Evolutionary conservation across 2,113 vertebrate species (phyloP).

Genomic region (Aythya baeri): DNA sequence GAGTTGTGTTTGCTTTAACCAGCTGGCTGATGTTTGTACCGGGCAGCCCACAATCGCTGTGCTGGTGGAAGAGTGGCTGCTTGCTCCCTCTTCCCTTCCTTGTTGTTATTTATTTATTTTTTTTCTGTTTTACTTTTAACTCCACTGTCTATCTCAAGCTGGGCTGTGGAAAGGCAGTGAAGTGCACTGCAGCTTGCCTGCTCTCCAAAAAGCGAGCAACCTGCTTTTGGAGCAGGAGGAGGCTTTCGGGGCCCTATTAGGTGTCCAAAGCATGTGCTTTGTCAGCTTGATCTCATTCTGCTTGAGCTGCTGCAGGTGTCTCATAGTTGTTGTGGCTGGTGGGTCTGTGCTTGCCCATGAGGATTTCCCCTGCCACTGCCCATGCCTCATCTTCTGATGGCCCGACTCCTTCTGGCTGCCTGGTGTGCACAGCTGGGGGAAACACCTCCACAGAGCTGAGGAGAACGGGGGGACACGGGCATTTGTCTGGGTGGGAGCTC

Average conservation of each 20-base stretch:
- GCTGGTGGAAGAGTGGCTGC: not conserved
- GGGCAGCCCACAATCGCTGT: not conserved
- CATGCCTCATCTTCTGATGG: not conserved
- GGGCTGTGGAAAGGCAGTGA: not conserved
- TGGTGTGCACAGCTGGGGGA: not conserved
- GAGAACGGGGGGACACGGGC: not conserved
- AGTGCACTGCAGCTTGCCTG: not conserved
- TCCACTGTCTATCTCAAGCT: not conserved
- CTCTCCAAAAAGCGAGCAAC: not conserved
- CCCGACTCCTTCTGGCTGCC: not conserved
- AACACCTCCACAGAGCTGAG: not conserved
- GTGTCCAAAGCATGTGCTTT: too few relatives aligned
- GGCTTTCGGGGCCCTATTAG: not conserved
- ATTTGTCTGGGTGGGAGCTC: not conserved
- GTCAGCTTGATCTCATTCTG: too few relatives aligned
- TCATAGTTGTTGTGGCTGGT: too few relatives aligned
- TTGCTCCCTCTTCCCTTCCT: not conserved
- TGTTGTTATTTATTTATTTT: not conserved
- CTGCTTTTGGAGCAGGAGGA: not conserved
- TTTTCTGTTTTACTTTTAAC: not conserved
- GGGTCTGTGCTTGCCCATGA: too few relatives aligned
- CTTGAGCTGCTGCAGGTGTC: too few relatives aligned
- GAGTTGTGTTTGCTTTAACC: not conserved
- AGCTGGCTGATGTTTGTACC: not conserved
- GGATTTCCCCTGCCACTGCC: not conserved